Evolutionary conservation across 2,888 invertebrate species (phyloP), one percentile per base, ranked within the genome.

Genomic region (Drosophila buzzatii): DNA sequence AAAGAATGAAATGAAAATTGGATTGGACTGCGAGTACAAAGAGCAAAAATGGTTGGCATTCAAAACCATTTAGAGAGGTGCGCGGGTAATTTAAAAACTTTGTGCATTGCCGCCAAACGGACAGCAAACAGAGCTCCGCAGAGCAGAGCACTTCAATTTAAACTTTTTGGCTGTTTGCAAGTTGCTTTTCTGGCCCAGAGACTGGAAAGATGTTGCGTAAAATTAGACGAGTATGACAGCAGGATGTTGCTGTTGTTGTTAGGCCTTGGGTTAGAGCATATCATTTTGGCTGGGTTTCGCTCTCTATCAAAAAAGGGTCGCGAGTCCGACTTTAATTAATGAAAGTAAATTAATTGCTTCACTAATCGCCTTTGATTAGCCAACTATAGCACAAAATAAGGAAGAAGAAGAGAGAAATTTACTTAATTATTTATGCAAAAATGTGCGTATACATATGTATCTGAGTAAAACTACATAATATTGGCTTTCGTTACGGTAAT

Each of bases 121-220:
- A 45, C 49, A 79, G 47, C 52, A 60, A 74, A 71, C 60, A 23
- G 45, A 76, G 74, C 60, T 0, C 8, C 2, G 47, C 16, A 14
- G 45, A 14, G 16, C 8, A 14, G 47, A 76, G 79, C 66, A 75
- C 81, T 88, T 83, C 74, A 88, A 88, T 84, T 85, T 88, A 88
- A 88, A 84, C 86, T 85, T 76, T 76, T 75, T 79, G 57, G 42
- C 33, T 47, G 18, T 37, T 71, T 45, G 31, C 52, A 71, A 63
- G 33, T 56, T 57, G 14, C 31, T 57, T 44, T 57, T 57, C 60
- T 44, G 35, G 39, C 14, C 41, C 60, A 75, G 49, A 55, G 55
- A 55, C 76, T 65, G 59, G 53, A 41, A 58, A 79, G 67, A 67
- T 71, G 71, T 55, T 42, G 56, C 37, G 56, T 60, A 53, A 56